Conservation (phyloP, 23 tunicate species). For the Clavelina lepadiformis region DNA sequence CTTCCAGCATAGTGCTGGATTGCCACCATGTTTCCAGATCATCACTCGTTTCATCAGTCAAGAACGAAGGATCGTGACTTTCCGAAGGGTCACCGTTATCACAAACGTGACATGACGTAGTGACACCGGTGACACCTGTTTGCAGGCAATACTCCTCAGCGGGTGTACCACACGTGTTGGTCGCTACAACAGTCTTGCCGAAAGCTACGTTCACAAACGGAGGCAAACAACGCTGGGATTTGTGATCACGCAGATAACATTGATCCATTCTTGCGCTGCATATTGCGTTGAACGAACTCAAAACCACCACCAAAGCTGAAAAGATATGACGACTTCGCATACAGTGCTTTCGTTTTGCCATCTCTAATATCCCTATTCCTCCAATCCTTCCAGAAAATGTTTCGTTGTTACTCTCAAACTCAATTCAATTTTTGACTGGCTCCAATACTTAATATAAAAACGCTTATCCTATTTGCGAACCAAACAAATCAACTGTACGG, state of each 20-base stretch:
- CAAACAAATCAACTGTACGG: too few species aligned
- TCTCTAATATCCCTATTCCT: too few species aligned
- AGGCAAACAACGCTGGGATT: constrained; percentile 72
- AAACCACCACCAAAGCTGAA: too few species aligned
- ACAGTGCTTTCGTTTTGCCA: too few species aligned
- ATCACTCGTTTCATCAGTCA: constrained; percentile 74
- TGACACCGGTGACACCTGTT: constrained; percentile 89
- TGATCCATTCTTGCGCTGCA: constrained; percentile 71
- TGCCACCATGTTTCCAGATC: constrained; percentile 86
- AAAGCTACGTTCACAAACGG: constrained; percentile 88
- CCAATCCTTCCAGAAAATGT: too few species aligned
- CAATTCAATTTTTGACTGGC: too few species aligned
- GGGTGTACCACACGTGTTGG: constrained; percentile 83
- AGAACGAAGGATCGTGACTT: constrained; percentile 38
- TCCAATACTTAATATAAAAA: too few species aligned
- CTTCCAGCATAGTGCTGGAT: constrained; percentile 79
- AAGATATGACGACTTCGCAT: too few species aligned
- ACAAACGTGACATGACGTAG: constrained; percentile 82
- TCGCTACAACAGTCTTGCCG: constrained; percentile 63
- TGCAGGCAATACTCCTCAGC: constrained; percentile 86
- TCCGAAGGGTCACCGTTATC: constrained; percentile 16
- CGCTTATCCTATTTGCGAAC: too few species aligned
- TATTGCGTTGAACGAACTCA: too few species aligned
- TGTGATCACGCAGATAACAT: constrained; percentile 43
- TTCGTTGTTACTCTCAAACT: too few species aligned